Base-by-base conservation (phyloP, 2,113 vertebrate genomes). In the Gobio gobio region DNA sequence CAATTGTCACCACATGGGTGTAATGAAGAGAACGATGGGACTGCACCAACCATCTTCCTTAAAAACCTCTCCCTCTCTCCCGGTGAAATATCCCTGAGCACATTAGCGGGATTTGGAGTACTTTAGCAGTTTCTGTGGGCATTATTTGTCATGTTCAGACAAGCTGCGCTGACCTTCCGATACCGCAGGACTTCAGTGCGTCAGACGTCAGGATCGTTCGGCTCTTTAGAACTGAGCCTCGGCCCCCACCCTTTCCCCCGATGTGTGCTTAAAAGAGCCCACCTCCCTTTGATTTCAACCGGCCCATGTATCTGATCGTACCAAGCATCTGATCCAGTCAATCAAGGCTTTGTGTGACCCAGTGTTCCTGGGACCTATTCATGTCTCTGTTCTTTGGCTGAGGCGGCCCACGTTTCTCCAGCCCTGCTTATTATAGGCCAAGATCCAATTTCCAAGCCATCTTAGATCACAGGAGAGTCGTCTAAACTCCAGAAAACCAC, bases 391-490 rank as follows among this genome's bases (percentile, higher is more conserved):
- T 88, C 89, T 90, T 89, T 89, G 87, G 87, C 78, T 86, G 82
- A 83, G 85, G 79, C 84, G 83, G 85, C 75, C 87, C 86, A 80
- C 56, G 66, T 82, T 84, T 87, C 85, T 90, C 45, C 74, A 83
- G 86, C 29, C 85, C 68, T 77, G 87, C 89, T 86, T 87, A 87
- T 88, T 91, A 88, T 84, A 74, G 86, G 61, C 85, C 83, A 81
- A 78, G 92, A 94, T 94, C 87, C 75, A 87, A 93, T 94, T 95
- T 94, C 94, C 90, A 93, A 93, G 92, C 93, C 91, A 91, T 89
- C 89, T 90, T 92, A 93, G 92, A 94, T 93, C 90, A 91, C 88
- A 93, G 90, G 87, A 93, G 91, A 87, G 88, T 83, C 92, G 92
- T 92, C 91, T 91, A 89, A 95, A 89, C 88, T 83, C 87, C 66